These are phyloP conservation scores for Acrocephalus kingi DNA, from an alignment of 2,113 vertebrate species.

Conservation along the genomic window DNA sequence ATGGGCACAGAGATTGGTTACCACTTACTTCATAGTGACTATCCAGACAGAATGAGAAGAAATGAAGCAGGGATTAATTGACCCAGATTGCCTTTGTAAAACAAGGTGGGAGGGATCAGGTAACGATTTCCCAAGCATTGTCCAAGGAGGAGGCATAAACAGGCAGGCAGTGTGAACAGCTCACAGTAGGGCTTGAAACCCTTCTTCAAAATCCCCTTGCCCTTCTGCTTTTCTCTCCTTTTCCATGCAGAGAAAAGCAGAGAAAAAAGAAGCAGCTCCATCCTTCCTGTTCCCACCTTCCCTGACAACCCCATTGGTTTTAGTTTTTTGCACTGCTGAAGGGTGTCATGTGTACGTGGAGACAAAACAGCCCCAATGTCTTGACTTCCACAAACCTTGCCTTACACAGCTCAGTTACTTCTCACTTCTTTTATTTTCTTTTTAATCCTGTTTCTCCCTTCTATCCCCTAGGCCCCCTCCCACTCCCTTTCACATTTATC, in stretches of 20 bases:
- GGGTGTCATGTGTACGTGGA: not conserved
- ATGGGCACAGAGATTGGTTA: constrained; percentile 61
- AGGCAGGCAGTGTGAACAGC: constrained; percentile 32
- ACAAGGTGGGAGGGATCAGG: constrained; percentile 67
- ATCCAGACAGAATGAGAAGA: constrained; percentile 62
- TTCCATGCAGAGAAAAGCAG: not conserved
- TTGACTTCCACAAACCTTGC: not conserved
- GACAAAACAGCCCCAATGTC: not conserved
- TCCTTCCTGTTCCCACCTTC: not conserved
- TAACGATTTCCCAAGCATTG: constrained; percentile 66
- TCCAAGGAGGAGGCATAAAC: constrained; percentile 28
- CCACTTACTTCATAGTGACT: constrained; percentile 66
- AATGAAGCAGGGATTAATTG: constrained; percentile 66
- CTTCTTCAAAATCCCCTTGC: not conserved
- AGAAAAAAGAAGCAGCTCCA: not conserved
- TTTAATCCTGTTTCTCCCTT: constrained; percentile 16
- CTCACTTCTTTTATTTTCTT: constrained; percentile 25
- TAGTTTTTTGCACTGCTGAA: not conserved
- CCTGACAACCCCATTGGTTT: not conserved
- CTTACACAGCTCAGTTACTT: not conserved
- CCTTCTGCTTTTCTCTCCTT: not conserved
- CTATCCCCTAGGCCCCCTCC: not conserved
- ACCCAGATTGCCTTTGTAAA: constrained; percentile 55
- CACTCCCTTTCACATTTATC: constrained; percentile 21
- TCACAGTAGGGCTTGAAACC: not conserved